Base-by-base conservation (phyloP, 2,113 vertebrate species). In the Butorides virescens region DNA sequence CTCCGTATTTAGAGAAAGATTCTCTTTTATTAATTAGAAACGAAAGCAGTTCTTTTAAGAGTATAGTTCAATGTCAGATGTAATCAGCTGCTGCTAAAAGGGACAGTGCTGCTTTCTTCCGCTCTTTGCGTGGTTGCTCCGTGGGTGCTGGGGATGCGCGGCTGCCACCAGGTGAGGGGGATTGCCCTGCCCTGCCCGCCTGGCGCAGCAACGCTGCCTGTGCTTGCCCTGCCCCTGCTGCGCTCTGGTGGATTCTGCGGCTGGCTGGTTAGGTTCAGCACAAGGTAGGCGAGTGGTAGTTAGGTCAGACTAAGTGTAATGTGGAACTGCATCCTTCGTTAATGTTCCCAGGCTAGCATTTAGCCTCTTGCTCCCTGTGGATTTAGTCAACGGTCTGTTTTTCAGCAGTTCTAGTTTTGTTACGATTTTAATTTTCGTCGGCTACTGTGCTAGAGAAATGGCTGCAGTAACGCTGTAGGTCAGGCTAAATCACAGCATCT, bases 111-210 rank as follows among this genome's bases (percentile, higher is more conserved):
- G 58, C 58, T 74, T 42, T 55, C 42, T 17, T 29, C 50, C 50
- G 39, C 42, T 34, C 22, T 18, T 25, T 32, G n/a, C 47, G 2
- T 0, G 1, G 39, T 4, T 42, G 70, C 37, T n/a, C 8, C 2
- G 44, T 23, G n/a, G 4, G 5, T 83, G 49, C 56, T 0, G 0
- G 67, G 59, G 56, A 4, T 2, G 10, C 13, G 68, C 0, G 2
- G 55, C 50, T 36, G 27, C 32, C 5, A 3, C 22, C 39, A 1
- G 34, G 52, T 17, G 27, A 34, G 50, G 13, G 42, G 39, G 55
- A 11, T 34, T 3, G 5, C 32, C 32, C 22, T 3, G 5, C 32
- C 32, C 22, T 30, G 27, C 47, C 34, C 4, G 13, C 22, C 30
- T 29, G 68, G 1, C 13, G 37, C 47, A 62, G 23, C 71, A 47